phyloP scores from a whole-genome alignment of 2,797 vertebrate genomes.

The Myotis daubentonii region DNA sequence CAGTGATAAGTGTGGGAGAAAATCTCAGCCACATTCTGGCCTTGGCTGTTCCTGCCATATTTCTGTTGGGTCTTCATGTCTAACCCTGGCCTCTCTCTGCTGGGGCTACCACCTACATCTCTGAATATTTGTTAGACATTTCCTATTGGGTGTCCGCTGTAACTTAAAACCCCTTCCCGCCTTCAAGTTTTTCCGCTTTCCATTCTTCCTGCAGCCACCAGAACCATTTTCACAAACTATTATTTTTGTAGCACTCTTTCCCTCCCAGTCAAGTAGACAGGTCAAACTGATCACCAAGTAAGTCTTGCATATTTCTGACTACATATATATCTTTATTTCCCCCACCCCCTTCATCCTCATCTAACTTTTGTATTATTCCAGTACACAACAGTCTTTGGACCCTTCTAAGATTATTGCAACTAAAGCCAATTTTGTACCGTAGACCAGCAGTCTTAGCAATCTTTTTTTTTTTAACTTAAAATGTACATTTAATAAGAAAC shows the following conservation, averaged over 20 bases:
- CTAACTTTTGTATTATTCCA: background rate
- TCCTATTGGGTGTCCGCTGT: background rate
- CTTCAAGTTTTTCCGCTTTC: background rate
- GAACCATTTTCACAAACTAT: constrained; percentile 19
- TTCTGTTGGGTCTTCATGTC: background rate
- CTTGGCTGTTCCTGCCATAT: background rate
- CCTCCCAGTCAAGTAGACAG: background rate
- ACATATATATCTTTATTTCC: background rate
- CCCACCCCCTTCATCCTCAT: background rate
- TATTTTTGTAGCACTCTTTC: background rate
- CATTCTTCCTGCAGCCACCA: background rate
- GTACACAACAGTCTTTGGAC: background rate
- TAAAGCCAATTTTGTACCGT: background rate
- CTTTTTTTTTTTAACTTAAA: background rate
- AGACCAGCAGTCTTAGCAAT: background rate
- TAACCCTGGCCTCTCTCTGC: background rate
- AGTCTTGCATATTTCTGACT: background rate
- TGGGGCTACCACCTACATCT: background rate
- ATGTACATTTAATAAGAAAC: too few species aligned
- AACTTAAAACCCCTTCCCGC: background rate
- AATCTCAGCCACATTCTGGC: background rate
- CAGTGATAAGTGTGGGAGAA: background rate
- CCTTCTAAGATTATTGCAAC: background rate
- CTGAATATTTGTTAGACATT: background rate
- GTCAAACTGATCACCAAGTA: background rate